Base-by-base conservation (phyloP, 2,113 vertebrate genomes). In the Todiramphus chloris region DNA sequence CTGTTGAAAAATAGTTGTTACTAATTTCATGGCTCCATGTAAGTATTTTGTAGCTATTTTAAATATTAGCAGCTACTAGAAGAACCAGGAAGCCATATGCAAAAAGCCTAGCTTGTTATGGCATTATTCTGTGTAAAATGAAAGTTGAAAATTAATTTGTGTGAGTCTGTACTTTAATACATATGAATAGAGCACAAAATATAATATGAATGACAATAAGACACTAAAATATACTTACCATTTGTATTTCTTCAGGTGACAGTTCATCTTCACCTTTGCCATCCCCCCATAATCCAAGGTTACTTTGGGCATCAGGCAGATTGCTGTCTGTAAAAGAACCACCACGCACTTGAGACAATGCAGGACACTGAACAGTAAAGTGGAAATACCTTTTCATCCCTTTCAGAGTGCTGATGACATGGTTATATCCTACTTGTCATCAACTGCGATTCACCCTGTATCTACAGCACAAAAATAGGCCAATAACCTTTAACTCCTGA, bases 171-270 rank as follows among this genome's bases (percentile, higher is more conserved):
- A 59, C 31, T 48, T 78, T 41, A 58, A 35, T 24, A 66, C 24
- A 51, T 1, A 20, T 3, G 16, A 69, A 83, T 30, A 58, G 27
- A 82, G 44, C 67, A 66, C 27, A 60, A 82, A 83, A 51, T 33
- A n/a, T 0, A 28, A 25, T 35, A 53, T 75, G 83, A 83, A 2
- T 4, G 25, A 35, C 23, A 80, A 5, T 0, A 17, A 68, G n/a
- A 67, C 19, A 56, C 20, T 51, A 86, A 81, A 56, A 19, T 0
- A 53, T 17, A 89, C 96, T 63, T 98, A 99, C 99, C 99, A 99
- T 99, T 93, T 99, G 99, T 96, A 99, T 99, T 96, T 99, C 99
- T 96, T 99, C 99, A 30, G 99, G 98, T 60, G 99, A 99, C 17
- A 99, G 96, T 55, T 99, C 99, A 13, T 99, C 99, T 88, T 99